A percentile compares a stretch with the other conserved stretches of the same genome.
phyloP scores from a whole-genome alignment of 2,888 invertebrate genomes.

The Alsophila aescularia region DNA sequence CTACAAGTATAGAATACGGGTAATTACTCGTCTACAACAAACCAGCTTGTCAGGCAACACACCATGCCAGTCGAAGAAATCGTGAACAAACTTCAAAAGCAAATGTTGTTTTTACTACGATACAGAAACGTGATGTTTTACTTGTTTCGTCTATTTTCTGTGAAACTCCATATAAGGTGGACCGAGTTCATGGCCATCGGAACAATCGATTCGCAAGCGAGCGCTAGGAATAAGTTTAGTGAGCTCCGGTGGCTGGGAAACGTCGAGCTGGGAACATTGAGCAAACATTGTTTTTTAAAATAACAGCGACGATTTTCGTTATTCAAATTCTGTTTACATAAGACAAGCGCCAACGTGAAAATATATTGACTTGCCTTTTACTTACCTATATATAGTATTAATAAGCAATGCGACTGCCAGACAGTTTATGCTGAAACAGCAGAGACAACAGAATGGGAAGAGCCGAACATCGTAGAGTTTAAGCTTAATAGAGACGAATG shows the following conservation, averaged over 20 bases:
- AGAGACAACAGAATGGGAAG: constrained; percentile 33
- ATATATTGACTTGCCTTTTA: constrained; percentile 25
- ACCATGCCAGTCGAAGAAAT: constrained; percentile 35
- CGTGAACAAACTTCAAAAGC: constrained; percentile 40
- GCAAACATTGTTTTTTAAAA: constrained; percentile 43
- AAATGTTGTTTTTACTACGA: constrained; percentile 42
- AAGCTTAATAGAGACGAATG: constrained; percentile 41
- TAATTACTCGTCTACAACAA: constrained; percentile 34
- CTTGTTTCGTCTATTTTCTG: constrained; percentile 53
- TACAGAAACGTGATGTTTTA: constrained; percentile 52
- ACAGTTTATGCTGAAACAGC: constrained; percentile 34
- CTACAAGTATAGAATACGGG: constrained; percentile 63
- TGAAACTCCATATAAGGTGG: constrained; percentile 53
- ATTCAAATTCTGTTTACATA: constrained; percentile 27
- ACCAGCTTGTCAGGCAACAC: constrained; percentile 37
- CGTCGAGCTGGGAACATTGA: constrained; percentile 48
- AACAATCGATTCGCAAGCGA: constrained; percentile 63
- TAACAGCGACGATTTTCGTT: constrained; percentile 19
- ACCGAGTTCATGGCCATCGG: constrained; percentile 73
- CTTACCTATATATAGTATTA: constrained; percentile 3
- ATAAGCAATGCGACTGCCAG: constrained; percentile 17
- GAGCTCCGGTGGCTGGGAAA: constrained; percentile 47
- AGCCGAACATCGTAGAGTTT: constrained; percentile 39
- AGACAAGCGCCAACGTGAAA: constrained; percentile 29
- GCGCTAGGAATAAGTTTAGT: neutral